Conservation (phyloP, 1,140 invertebrate species). For the Drosophila rufa region DNA sequence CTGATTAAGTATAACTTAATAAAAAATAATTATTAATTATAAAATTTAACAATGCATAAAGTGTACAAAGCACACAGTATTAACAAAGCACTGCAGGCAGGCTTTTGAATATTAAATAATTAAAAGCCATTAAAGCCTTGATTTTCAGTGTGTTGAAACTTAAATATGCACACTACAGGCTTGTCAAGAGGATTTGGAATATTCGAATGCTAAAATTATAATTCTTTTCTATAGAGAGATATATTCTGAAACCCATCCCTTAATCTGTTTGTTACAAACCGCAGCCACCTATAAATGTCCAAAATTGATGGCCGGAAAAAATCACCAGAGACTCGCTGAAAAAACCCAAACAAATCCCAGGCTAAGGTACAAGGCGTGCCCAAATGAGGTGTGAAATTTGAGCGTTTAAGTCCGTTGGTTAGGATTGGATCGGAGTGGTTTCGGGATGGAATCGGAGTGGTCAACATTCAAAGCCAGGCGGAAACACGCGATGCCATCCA, state of each 20-base stretch:
- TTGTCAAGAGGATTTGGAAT: neutral
- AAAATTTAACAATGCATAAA: neutral
- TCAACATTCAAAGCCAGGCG: constrained; percentile 23
- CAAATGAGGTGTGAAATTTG: constrained; percentile 69
- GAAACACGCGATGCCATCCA: constrained; percentile 31
- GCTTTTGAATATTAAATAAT: neutral
- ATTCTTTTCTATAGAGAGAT: neutral
- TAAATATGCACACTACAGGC: neutral
- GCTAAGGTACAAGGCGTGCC: constrained; percentile 14
- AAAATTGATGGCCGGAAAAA: constrained; percentile 19
- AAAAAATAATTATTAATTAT: neutral
- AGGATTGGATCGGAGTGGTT: constrained; percentile 4
- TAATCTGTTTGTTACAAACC: constrained; percentile 15
- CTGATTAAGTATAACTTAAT: neutral
- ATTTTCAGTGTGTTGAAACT: neutral
- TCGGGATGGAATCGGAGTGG: constrained; percentile 1
- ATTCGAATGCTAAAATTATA: no score
- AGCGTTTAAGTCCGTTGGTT: constrained; percentile 44
- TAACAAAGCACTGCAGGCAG: neutral
- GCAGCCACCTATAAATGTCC: constrained; percentile 21
- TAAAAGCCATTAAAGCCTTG: neutral
- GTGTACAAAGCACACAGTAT: neutral
- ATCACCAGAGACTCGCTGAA: constrained; percentile 16
- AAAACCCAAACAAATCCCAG: constrained; percentile 24
- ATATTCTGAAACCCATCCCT: neutral